A percentile compares a stretch with the other conserved stretches of the same genome.
Conservation (phyloP, 2,797 vertebrate genomes). For the Tiaroga cobitis region DNA sequence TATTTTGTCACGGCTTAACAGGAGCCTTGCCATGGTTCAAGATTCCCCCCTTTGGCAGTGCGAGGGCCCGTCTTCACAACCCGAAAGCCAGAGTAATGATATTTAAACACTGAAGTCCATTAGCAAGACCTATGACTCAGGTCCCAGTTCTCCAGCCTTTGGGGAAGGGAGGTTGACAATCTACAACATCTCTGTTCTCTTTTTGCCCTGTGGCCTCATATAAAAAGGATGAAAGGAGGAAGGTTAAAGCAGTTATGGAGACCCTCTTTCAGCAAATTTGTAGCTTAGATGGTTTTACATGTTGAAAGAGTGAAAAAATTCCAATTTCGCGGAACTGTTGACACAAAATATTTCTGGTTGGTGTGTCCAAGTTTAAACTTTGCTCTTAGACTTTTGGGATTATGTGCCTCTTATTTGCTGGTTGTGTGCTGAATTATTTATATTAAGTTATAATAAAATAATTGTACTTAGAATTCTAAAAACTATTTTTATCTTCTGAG, state of each 20-base stretch:
- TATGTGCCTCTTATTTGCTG: background rate
- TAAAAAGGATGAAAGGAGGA: slow-evolving; percentile 51
- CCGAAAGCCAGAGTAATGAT: slow-evolving; percentile 56
- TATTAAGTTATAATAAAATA: background rate
- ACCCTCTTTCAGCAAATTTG: slow-evolving; percentile 56
- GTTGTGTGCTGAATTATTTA: background rate
- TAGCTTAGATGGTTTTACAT: slow-evolving; percentile 50
- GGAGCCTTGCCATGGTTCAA: slow-evolving; percentile 53
- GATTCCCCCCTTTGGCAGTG: slow-evolving; percentile 51
- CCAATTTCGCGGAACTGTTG: slow-evolving; percentile 46
- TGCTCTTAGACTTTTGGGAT: background rate
- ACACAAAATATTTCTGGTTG: slow-evolving; percentile 54
- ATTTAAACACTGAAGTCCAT: slow-evolving; percentile 60
- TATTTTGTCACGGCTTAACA: slow-evolving; percentile 57
- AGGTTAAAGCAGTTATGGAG: slow-evolving; percentile 55
- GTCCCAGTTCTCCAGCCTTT: slow-evolving; percentile 17
- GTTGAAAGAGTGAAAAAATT: slow-evolving; percentile 53
- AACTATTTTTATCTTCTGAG: background rate
- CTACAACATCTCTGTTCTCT: slow-evolving; percentile 51
- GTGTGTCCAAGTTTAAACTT: slow-evolving; percentile 5
- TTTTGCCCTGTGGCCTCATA: slow-evolving; percentile 44
- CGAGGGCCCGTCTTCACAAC: slow-evolving; percentile 43
- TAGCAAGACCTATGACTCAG: slow-evolving; percentile 53
- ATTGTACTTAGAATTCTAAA: background rate
- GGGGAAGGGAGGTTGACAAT: slow-evolving; percentile 29